These are phyloP conservation scores for Abramis brama DNA, from an alignment of 2,113 vertebrate genomes.

Conservation along the genomic window DNA sequence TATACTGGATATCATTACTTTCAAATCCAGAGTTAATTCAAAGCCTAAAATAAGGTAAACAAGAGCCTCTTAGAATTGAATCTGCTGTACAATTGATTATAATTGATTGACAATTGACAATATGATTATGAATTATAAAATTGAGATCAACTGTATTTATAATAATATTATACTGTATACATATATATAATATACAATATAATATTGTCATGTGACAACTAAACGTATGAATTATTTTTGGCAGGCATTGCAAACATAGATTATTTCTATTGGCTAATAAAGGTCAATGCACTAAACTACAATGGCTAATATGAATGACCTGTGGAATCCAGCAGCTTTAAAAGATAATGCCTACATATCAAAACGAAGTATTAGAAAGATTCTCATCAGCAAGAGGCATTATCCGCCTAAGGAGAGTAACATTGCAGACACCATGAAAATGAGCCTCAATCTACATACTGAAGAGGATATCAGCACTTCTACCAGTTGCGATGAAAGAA, in stretches of 20 bases:
- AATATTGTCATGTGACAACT: no score
- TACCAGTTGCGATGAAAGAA: constrained; percentile 48
- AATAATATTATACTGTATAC: neutral
- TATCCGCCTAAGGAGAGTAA: constrained; percentile 45
- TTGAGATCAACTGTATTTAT: neutral
- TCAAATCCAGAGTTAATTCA: neutral
- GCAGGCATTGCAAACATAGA: neutral
- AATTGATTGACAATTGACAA: no score
- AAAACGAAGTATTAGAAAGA: constrained; percentile 61
- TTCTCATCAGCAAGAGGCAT: constrained; percentile 40
- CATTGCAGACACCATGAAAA: neutral
- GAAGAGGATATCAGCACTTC: neutral
- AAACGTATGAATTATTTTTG: neutral
- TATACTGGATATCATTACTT: constrained; percentile 7
- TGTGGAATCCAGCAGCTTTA: constrained; percentile 42
- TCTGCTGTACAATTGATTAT: neutral
- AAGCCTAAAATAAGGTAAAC: neutral
- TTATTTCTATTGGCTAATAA: neutral
- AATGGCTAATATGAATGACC: constrained; percentile 36
- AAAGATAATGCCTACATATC: constrained; percentile 55
- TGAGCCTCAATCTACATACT: neutral
- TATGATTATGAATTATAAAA: neutral
- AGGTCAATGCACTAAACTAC: neutral
- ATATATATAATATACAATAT: no score
- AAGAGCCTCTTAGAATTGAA: neutral